Base-by-base conservation (phyloP, 2,888 invertebrate genomes). In the Dryocosmus kuriphilus region DNA sequence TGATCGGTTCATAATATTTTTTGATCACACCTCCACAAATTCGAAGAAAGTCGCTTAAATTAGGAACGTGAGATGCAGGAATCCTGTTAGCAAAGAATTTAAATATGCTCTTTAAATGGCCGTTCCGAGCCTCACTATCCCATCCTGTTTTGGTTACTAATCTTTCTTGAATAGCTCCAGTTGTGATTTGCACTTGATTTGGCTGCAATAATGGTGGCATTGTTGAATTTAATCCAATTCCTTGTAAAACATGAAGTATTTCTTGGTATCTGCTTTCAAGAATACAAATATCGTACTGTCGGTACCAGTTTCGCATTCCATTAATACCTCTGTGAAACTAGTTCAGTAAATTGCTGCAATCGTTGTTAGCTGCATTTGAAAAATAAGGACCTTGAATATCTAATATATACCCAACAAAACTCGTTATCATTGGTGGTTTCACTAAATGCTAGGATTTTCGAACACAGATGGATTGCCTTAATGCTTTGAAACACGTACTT, bases 1-100 rank as follows among this genome's bases (percentile, higher is more conserved):
- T 41, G 62, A 35, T 35, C 9, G 2, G 3, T 35, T 2, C 24
- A 35, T 35, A 32, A 60, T 75, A 79, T 61, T 76, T 76, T 19
- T 82, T 80, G 14, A 82, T 80, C 24, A 82, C 71, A 2, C 80
- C 78, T 3, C 62, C 76, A 27, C 79, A 11, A 80, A 0, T 35
- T 3, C 9, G 35, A 3, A 35, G 11, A 35, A 35, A 35, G 11
- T 35, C 3, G 11, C 3, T 35, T 9, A 35, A 35, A 1, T 3
- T 35, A 35, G 9, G 35, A 3, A 9, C 9, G 9, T 35, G 35
- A 11, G 9, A 9, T 35, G 35, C 11, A 3, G 9, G 11, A 1
- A 8, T 35, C 35, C 2, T 35, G 1, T 35, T 35, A 35, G 35
- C 35, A 7, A 35, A 35, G 8, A 35, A 35, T 9, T 35, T 35